These are phyloP conservation scores for Atta colombica DNA, from an alignment of 1,140 invertebrate genomes.

Conservation along the genomic window DNA sequence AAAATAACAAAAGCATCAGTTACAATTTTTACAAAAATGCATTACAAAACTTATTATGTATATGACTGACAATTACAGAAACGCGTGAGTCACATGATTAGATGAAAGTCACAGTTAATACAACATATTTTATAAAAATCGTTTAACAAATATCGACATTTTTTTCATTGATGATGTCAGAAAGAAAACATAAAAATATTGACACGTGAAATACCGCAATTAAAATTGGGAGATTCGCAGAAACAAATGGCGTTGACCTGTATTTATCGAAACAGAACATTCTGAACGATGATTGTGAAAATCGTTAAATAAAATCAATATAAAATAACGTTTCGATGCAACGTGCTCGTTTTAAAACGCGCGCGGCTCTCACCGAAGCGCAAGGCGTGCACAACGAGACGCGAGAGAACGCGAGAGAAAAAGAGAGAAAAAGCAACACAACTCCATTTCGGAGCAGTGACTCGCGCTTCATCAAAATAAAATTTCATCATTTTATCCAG, in stretches of 20 bases:
- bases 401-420: neutral
- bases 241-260: slow-evolving; percentile 14
- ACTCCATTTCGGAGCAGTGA: slow-evolving; percentile 30
- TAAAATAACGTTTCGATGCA: slow-evolving; percentile 15
- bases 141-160: neutral
- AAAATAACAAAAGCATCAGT: neutral
- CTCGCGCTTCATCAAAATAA: slow-evolving; percentile 17
- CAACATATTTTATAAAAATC: neutral
- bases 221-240: neutral
- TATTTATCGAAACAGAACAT: slow-evolving; percentile 15
- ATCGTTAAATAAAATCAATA: slow-evolving; percentile 31
- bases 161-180: neutral
- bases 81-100: neutral
- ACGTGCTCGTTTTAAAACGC: slow-evolving; percentile 2
- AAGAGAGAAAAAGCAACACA: slow-evolving; percentile 13
- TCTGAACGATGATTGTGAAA: neutral
- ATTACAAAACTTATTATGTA: neutral
- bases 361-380: slow-evolving; percentile 4
- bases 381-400: neutral
- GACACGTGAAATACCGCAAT: neutral
- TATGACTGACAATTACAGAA: neutral
- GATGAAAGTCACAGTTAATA: neutral
- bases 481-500: neutral
- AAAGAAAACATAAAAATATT: neutral
- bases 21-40: neutral